Base-by-base conservation (phyloP, 2,797 vertebrate genomes). In the Trichosurus vulpecula region DNA sequence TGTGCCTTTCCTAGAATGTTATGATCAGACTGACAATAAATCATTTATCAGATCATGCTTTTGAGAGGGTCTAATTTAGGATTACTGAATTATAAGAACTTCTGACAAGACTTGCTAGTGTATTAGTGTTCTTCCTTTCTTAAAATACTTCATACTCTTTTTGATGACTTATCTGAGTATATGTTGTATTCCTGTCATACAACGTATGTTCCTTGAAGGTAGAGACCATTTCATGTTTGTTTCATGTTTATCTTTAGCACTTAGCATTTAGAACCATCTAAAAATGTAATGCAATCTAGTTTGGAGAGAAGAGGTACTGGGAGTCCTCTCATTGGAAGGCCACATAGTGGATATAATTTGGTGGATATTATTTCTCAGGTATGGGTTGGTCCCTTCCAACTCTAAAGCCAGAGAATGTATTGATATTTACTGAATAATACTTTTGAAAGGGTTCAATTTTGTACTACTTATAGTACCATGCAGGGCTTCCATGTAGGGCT, bases 361-460 rank as follows among this genome's bases (percentile, higher is more conserved):
- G 12, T 12, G 25, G 41, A 51, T 0, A 11, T 87, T 27, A 87
- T 47, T 47, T 47, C 41, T 87, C 25, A 51, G 3, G 41, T 10
- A 27, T 87, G 25, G 41, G 22, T 74, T 74, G 3, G 66, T 41
- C 16, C 1, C 66, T 74, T 74, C 6, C n/a, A 41, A 19, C 35
- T 51, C 29, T 90, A 55, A 89, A 16, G 0, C 0, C 91, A 97
- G 31, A 66, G 89, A 57, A 91, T n/a, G 95, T 31, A 54, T 54
- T 93, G 92, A 54, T 91, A 94, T 58, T 87, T 57, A 93, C 9
- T 94, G 29, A 92, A n/a, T 4, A 31, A 52, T 61, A 55, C 54
- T 93, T 95, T 90, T 54, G n/a, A 92, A 90, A 90, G 93, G 51
- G 53, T 93, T 6, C 93, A 31, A 54, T 74, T 54, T 51, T 2